Evolutionary conservation across 2,113 vertebrate genomes (phyloP), one percentile per base, ranked within the genome.

Genomic region (Telmatochromis brachygnathus): DNA sequence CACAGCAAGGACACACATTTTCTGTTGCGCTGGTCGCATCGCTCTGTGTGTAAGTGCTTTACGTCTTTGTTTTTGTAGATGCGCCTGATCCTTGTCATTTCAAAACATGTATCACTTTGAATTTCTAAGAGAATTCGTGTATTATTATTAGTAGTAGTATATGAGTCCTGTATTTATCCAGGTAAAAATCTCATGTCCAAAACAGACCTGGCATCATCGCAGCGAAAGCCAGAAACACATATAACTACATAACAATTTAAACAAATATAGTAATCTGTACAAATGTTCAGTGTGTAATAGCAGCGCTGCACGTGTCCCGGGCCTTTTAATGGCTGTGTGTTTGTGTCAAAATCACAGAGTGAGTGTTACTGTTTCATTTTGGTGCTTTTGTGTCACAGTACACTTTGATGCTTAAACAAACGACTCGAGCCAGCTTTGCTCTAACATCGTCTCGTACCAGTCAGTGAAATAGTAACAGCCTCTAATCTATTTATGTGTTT

Each of bases 101-200:
- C 55, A 58, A 58, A 30, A 28, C 55, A 30, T 30, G 55, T 58
- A 17, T 58, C 55, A 15, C 55, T 58, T 28, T 1, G 14, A 58
- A 0, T 58, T 28, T 30, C 13, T 17, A 58, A 15, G 26, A 58
- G 7, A 30, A 30, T 58, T 9, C 0, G 5, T 58, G 8, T 60
- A 58, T 30, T 56, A 26, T 2, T 26, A 56, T 0, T 26, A 51
- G 0, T 10, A 53, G 5, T 23, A 13, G 6, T 23, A 55, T 26
- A 30, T 15, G 8, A 60, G 8, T 60, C 26, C 26, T 60, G 1
- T 30, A 15, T 2, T 58, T 17, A 17, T 58, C 55, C 13, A 58
- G 14, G 55, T 58, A 58, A 58, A 58, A 58, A 58, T 58, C 26
- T 58, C 26, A 17, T 58, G 1, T 58, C 56, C 56, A 58, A 58